Evolutionary conservation across 2,888 invertebrate genomes (phyloP).

Genomic region (Microctonus brassicae): DNA sequence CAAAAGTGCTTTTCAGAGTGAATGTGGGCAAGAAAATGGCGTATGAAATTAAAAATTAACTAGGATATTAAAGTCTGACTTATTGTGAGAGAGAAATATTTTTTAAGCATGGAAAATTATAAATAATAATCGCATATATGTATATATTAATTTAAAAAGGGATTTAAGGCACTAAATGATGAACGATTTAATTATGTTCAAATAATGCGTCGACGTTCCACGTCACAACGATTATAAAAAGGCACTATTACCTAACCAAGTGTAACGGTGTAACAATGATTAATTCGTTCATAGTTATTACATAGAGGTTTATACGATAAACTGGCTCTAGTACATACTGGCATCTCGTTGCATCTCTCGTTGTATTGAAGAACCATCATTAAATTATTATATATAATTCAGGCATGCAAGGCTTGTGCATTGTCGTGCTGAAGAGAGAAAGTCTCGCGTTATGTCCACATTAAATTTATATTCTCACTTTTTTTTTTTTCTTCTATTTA

Average conservation of each 20-base stretch:
- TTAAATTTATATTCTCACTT: conserved; percentile 24
- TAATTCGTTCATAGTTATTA: conserved; percentile 44
- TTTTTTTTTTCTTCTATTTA: conserved; percentile 18
- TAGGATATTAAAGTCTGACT: conserved; percentile 46
- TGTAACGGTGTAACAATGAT: conserved; percentile 52
- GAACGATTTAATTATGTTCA: conserved; percentile 55
- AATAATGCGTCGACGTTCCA: conserved; percentile 48
- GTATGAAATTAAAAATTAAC: conserved; percentile 33
- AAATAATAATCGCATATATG: conserved; percentile 50
- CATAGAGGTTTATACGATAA: conserved; percentile 57
- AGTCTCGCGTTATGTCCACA: conserved; percentile 19
- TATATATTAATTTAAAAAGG: conserved; percentile 52
- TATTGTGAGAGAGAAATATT: neutral
- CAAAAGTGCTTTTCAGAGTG: conserved; percentile 54
- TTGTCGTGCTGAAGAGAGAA: conserved; percentile 38
- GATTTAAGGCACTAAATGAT: conserved; percentile 65
- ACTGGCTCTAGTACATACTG: conserved; percentile 67
- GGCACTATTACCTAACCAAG: conserved; percentile 63
- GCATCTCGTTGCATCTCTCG: conserved; percentile 57
- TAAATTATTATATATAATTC: conserved; percentile 33
- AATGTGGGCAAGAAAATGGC: conserved; percentile 47
- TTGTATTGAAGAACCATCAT: conserved; percentile 38
- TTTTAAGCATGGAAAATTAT: conserved; percentile 5
- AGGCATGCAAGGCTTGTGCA: conserved; percentile 40
- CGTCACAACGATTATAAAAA: conserved; percentile 58